phyloP scores from a whole-genome alignment of 2,888 invertebrate genomes.

The Cacoxenus indagator region DNA sequence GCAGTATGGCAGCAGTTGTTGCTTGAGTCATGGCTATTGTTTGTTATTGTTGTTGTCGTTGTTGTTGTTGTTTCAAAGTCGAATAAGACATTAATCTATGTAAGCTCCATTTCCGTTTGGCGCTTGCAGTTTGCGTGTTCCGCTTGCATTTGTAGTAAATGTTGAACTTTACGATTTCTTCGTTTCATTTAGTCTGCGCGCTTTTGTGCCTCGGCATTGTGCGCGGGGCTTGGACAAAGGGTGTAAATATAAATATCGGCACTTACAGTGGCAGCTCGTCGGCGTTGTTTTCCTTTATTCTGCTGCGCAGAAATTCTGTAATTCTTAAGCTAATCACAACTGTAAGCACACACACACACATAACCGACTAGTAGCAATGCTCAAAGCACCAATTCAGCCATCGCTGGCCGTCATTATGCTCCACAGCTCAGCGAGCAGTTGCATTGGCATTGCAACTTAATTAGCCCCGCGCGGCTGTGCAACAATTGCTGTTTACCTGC shows the following conservation, averaged over 20 bases:
- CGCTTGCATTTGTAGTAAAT: conserved; percentile 6
- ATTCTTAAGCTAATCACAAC: too few species aligned
- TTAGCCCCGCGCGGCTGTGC: background rate
- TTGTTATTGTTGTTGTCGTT: background rate
- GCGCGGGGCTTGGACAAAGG: too few species aligned
- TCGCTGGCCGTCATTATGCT: background rate
- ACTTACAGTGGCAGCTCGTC: too few species aligned
- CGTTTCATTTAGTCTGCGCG: background rate
- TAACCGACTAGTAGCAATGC: background rate
- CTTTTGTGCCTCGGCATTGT: background rate
- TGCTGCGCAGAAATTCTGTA: too few species aligned
- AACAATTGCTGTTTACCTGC: background rate
- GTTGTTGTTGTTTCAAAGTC: conserved; percentile 6
- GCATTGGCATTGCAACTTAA: conserved; percentile 9
- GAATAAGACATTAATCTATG: conserved; percentile 57
- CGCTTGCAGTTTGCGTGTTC: conserved; percentile 14
- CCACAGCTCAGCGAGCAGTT: background rate
- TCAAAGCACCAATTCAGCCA: background rate
- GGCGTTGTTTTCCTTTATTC: too few species aligned
- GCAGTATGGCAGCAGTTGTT: background rate
- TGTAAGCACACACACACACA: background rate
- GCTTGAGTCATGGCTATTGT: background rate
- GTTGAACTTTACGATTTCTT: background rate
- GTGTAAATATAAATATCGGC: too few species aligned
- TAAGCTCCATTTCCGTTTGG: conserved; percentile 41